Conservation (phyloP, 1,140 invertebrate species). For the Macrotrachela quadricornifera region DNA sequence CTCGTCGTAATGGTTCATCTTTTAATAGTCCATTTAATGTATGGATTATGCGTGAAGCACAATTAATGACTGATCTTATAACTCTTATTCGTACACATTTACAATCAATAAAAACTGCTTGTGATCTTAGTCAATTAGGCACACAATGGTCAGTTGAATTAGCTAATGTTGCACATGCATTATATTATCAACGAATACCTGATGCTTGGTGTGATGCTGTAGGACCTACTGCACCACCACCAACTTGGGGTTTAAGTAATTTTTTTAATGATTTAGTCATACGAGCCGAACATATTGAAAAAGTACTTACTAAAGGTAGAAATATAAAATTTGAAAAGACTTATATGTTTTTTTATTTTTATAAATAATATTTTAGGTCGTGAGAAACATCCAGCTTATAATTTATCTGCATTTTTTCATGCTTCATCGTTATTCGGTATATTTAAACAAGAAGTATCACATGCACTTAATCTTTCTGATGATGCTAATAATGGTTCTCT, state of each 20-base stretch:
- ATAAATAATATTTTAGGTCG: constrained; percentile 9
- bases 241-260: too few species aligned
- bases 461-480: constrained; percentile 15
- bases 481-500: constrained; percentile 22
- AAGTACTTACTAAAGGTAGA: too few species aligned
- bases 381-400: constrained; percentile 26
- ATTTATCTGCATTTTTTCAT: constrained; percentile 26
- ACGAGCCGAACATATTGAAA: too few species aligned
- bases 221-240: too few species aligned
- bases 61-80: constrained; percentile 22
- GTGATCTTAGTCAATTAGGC: constrained; percentile 20
- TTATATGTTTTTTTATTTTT: too few species aligned
- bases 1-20: constrained; percentile 26
- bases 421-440: constrained; percentile 21
- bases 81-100: constrained; percentile 21
- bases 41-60: constrained; percentile 26
- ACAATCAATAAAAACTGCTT: constrained; percentile 21
- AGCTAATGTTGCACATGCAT: constrained; percentile 22
- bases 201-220: constrained; percentile 11
- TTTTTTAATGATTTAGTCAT: too few species aligned
- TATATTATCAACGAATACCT: constrained; percentile 24
- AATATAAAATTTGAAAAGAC: too few species aligned
- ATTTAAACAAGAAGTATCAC: constrained; percentile 22
- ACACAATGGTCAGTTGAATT: constrained; percentile 18
- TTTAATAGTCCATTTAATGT: constrained; percentile 19